Base-by-base conservation (phyloP, 1,140 invertebrate species). In the Leptinotarsa undecemlineata region DNA sequence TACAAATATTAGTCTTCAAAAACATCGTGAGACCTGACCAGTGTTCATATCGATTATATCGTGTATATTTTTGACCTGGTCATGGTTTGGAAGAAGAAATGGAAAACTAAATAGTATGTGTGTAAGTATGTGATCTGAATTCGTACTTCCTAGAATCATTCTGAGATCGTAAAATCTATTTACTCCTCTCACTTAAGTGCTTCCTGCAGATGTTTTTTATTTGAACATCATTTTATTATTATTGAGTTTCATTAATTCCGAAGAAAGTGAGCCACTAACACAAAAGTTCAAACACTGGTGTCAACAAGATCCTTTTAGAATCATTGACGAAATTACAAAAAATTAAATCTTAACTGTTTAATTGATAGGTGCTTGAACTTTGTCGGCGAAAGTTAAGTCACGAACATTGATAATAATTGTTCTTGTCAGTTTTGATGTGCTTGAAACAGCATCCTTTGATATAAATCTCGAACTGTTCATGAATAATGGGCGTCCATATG, bases 191-290 rank as follows among this genome's bases (percentile, higher is more conserved):
- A 57, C 4, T 57, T 57, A 4, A 57, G 51, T 15, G 51, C 17
- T 57, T 57, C 51, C 51, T 57, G 51, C 51, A 57, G 51, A 57
- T 57, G 51, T 57, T 15, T 57, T 57, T 57, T 57, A 42, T 42
- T 42, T 11, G 33, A 42, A 8, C 33, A 42, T 5, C 8, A 42
- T 33, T 33, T 8, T 33, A 33, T 57, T 57, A 57, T 57, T n/a
- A 57, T 14, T 19, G 15, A 57, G 15, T 15, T 15, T 57, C 51
- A 57, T 57, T 57, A 57, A 57, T 57, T 57, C 14, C 51, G 51
- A 57, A 57, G 51, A 57, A 19, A 57, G 51, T 57, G 51, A 57
- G 51, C 15, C 51, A 57, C n/a, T 15, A 19, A 17, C 51, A 57
- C 51, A 19, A 57, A 6, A 57, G 51, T 57, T 57, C 51, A 57